Base-by-base conservation (phyloP, 2,888 invertebrate genomes). In the Neoascia interrupta region DNA sequence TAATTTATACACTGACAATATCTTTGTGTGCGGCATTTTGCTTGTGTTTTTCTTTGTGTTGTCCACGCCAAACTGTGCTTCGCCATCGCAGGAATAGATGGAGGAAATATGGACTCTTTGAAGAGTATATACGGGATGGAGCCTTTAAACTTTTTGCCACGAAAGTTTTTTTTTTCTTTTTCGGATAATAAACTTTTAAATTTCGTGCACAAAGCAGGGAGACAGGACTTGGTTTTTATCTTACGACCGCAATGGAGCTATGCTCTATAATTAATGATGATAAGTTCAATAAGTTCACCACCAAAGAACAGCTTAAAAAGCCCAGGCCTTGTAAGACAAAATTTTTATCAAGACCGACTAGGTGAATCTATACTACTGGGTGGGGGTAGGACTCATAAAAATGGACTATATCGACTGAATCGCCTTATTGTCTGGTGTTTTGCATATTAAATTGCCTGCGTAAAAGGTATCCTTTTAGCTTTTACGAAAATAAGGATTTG, bases 1-100 rank as follows among this genome's bases (percentile, higher is more conserved):
- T 75, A 58, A 70, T 75, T 75, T 75, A 70, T 75, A 56, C 58
- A 43, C 58, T 58, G 70, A 70, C 63, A 70, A 53, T 21, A 51
- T 45, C 45, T 49, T 19, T 18, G 37, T 18, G 31, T 37, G 13
- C 15, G 37, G 15, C 37, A 31, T 31, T 31, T 5, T 31, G 8
- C n/a, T 31, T 31, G 8, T 31, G 4, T 31, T 31, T 5, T 31
- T 31, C n/a, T 31, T 6, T 6, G 3, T 37, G 15, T 1, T 28
- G n/a, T 31, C 3, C 16, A n/a, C n/a, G n/a, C n/a, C n/a, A n/a
- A n/a, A n/a, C n/a, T n/a, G n/a, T n/a, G n/a, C n/a, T n/a, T n/a
- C n/a, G n/a, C n/a, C n/a, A n/a, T n/a, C n/a, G n/a, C n/a, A n/a
- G n/a, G n/a, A n/a, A n/a, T n/a, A n/a, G n/a, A n/a, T n/a, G n/a